Evolutionary conservation across 30 jellyfish, hydroid and myxozoan genomes (phyloP).

Genomic region (Turritopsis rubra): DNA sequence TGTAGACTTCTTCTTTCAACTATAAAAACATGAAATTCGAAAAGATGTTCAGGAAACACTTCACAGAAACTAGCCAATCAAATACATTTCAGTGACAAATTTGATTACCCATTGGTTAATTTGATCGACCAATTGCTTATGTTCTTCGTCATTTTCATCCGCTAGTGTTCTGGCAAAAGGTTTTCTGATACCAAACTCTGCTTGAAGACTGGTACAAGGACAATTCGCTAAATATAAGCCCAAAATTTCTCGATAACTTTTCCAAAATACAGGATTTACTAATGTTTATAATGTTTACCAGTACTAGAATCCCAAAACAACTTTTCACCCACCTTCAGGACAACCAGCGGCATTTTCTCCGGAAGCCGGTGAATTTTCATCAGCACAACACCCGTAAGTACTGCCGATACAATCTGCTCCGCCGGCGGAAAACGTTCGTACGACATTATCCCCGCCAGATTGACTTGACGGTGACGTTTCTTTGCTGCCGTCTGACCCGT

Average conservation of each 20-base stretch:
- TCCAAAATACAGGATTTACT: too few species aligned
- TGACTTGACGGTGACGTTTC: not conserved
- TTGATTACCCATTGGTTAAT: conserved; percentile 16
- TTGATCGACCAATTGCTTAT: not conserved
- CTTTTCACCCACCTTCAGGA: conserved; percentile 72
- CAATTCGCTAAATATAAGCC: conserved; percentile 46
- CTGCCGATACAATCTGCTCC: conserved; percentile 52
- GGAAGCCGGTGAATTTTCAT: conserved; percentile 84
- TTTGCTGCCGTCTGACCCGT: not conserved
- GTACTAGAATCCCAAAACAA: not conserved
- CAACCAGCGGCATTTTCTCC: conserved; percentile 78
- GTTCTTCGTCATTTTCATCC: not conserved
- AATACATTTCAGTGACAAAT: not conserved
- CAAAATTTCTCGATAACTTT: not conserved
- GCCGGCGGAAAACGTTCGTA: conserved; percentile 15
- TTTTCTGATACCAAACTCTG: conserved; percentile 45
- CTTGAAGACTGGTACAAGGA: conserved; percentile 74
- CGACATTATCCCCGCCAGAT: conserved; percentile 1
- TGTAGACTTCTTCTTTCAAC: conserved; percentile 12
- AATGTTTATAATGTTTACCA: too few species aligned
- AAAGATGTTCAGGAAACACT: not conserved
- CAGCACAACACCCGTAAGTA: conserved; percentile 86
- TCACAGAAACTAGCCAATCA: not conserved
- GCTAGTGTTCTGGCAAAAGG: conserved; percentile 1
- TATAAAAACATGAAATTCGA: not conserved